Conservation (phyloP, 1,140 invertebrate genomes). For the Nasonia giraulti region DNA sequence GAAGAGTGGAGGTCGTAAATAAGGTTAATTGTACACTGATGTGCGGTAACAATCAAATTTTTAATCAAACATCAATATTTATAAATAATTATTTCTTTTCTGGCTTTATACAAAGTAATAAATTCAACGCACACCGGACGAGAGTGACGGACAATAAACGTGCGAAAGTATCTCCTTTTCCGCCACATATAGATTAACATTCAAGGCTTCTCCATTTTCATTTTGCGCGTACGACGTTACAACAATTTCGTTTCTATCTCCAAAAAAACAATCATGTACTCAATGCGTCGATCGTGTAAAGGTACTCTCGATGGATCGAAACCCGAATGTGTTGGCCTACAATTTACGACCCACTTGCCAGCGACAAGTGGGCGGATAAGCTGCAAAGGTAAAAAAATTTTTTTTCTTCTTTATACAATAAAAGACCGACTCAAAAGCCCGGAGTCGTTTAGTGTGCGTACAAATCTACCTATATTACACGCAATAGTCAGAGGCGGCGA, state of each 20-base stretch:
- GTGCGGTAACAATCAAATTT: conserved; percentile 69
- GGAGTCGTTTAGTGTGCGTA: conserved; percentile 33
- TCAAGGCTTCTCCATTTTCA: background rate
- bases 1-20: conserved; percentile 41
- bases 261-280: background rate
- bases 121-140: conserved; percentile 52
- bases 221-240: background rate
- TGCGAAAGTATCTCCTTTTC: background rate
- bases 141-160: conserved; percentile 39
- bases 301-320: conserved; percentile 40
- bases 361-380: conserved; percentile 37
- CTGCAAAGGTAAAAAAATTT: conserved; percentile 34
- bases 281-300: background rate
- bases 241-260: background rate
- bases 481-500: conserved; percentile 19
- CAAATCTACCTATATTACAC: conserved; percentile 45
- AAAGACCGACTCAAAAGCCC: conserved; percentile 30
- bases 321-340: conserved; percentile 45
- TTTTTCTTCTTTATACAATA: background rate
- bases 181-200: background rate
- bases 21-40: conserved; percentile 53
- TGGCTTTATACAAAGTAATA: conserved; percentile 67
- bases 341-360: conserved; percentile 37
- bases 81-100: conserved; percentile 66
- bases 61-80: conserved; percentile 70